phyloP scores from a whole-genome alignment of 1,140 invertebrate species.

The Sycophila sp. region DNA sequence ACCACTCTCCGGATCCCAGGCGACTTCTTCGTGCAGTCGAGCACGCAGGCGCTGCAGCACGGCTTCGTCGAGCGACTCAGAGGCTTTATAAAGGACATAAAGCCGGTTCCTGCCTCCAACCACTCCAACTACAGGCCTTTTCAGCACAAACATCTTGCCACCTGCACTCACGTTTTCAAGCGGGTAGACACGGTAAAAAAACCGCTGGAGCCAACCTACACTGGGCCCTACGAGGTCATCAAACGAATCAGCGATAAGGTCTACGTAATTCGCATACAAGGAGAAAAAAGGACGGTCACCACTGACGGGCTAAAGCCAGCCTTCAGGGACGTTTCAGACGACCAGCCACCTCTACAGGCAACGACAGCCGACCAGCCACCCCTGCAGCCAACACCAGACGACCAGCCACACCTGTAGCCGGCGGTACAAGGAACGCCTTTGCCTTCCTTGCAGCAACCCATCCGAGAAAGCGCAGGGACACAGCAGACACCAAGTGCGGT shows the following conservation, averaged over 20 bases:
- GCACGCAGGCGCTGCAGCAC: background rate
- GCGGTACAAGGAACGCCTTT: no score
- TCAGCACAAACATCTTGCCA: background rate
- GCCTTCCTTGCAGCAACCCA: no score
- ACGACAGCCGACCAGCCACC: background rate
- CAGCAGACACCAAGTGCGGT: no score
- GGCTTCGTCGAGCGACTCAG: background rate
- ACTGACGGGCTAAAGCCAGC: background rate
- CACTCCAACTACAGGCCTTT: background rate
- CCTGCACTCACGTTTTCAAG: background rate
- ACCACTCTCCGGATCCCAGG: conserved; percentile 2
- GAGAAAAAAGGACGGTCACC: background rate
- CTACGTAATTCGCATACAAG: background rate
- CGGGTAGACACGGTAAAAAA: background rate
- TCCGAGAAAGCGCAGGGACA: no score
- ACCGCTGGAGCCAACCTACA: conserved; percentile 1
- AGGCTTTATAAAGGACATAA: background rate
- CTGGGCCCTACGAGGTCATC: background rate
- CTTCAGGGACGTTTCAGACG: background rate
- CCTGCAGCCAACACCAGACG: no score
- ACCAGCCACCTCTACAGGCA: background rate
- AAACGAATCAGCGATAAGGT: background rate
- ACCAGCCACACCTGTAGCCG: no score
- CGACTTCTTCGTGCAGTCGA: background rate
- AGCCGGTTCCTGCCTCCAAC: background rate